phyloP scores from a whole-genome alignment of 2,113 vertebrate species.

The Bubo scandiacus region DNA sequence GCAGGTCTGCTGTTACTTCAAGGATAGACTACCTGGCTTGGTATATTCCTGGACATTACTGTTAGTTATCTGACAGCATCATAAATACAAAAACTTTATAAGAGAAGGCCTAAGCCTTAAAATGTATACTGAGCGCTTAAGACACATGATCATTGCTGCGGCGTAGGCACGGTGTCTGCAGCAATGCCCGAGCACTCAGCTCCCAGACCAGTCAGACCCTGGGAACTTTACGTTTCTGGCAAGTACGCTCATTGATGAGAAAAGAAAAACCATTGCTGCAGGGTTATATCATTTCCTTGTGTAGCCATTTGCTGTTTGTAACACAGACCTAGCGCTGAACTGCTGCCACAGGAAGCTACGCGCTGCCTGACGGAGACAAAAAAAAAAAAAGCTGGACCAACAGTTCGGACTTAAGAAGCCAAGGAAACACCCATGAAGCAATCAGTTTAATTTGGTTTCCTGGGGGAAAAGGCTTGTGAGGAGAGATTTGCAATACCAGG shows the following conservation, averaged over 20 bases:
- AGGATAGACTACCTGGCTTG: background rate
- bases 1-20: background rate
- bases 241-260: background rate
- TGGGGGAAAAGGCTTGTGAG: background rate
- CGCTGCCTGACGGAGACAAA: background rate
- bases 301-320: background rate
- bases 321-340: accelerated
- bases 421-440: background rate
- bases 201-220: background rate
- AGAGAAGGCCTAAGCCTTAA: background rate
- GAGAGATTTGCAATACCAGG: background rate
- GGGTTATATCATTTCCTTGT: background rate
- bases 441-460: background rate
- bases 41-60: background rate
- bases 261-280: background rate
- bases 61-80: background rate
- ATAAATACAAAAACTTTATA: background rate
- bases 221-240: background rate
- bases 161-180: background rate
- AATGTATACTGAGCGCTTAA: background rate
- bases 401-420: background rate
- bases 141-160: background rate
- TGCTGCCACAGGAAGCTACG: background rate
- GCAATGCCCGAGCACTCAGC: background rate
- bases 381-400: background rate